Evolutionary conservation across 2,113 vertebrate species (phyloP), one percentile per base, ranked within the genome.

Genomic region (Tyto alba): DNA sequence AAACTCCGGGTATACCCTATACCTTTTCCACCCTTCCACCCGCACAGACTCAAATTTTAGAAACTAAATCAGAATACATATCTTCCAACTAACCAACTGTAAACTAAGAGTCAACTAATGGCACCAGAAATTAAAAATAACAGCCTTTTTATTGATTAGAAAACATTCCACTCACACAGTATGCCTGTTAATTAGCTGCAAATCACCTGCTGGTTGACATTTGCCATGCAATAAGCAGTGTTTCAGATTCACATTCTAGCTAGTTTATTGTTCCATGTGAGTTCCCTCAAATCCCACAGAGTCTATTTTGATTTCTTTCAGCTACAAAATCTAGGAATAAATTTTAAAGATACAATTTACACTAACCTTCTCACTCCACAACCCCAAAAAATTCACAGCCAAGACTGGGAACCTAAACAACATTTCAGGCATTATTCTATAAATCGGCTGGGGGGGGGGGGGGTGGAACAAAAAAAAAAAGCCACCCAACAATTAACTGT

Each of bases 181-280:
- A 41, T 74, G 69, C 59, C 95, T 84, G 47, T 93, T 97, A 96
- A 95, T 96, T 95, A 93, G 48, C 81, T 83, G 63, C 55, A 90
- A 95, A 91, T 89, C 90, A 93, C 69, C 69, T 82, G 74, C 64
- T 94, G 76, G 41, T 57, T 96, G 95, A 96, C 69, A 96, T 93
- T 90, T 95, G 88, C 78, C 77, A 96, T 83, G 55, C 67, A 96
- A 88, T 90, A 92, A 88, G 90, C 56, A 90, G 82, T 71, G 93
- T 95, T 96, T 96, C 90, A 97, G 63, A 90, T 83, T 83, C 67
- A 63, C 59, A 82, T 81, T 92, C 69, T 91, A 95, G 50, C 21
- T 90, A 88, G 56, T 73, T 69, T 52, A 87, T 60, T 90, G 66
- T 71, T 94, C 53, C 52, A 79, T 48, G 6, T 38, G n/a, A 82